Evolutionary conservation across 2,113 vertebrate species (phyloP).

Genomic region (Erythrocebus patas): DNA sequence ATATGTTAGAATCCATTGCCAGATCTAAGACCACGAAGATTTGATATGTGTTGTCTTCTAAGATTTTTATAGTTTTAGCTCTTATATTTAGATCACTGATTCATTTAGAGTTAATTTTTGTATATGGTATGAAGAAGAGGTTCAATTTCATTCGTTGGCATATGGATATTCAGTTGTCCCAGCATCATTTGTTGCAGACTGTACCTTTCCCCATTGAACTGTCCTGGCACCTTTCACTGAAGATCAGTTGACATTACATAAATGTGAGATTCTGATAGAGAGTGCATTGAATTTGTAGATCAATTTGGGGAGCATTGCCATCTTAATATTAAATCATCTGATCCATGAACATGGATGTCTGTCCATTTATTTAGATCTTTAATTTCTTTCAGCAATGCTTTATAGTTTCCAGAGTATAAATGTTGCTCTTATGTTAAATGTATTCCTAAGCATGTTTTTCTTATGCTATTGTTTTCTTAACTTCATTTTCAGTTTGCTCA

Average conservation of each 20-base stretch:
- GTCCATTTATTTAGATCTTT: background rate
- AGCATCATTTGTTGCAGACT: background rate
- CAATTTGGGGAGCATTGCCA: background rate
- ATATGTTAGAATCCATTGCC: background rate
- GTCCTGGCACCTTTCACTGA: background rate
- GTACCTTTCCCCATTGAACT: background rate
- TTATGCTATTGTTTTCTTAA: background rate
- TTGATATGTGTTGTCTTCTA: background rate
- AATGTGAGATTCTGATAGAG: background rate
- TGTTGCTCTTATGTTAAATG: background rate
- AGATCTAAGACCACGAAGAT: background rate
- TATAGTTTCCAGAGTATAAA: background rate
- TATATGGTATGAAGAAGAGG: background rate
- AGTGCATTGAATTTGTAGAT: background rate
- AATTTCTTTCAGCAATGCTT: background rate
- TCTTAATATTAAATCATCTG: background rate
- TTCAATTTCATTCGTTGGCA: background rate
- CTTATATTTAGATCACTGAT: background rate
- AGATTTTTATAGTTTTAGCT: background rate
- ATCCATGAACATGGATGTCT: background rate
- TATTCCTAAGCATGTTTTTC: background rate
- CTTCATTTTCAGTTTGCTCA: background rate
- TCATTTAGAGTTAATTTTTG: background rate
- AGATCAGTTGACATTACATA: background rate
- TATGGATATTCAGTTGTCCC: background rate